Evolutionary conservation across 2,888 invertebrate genomes (phyloP), one percentile per base, ranked within the genome.

Genomic region (Drosophila meridionalis): DNA sequence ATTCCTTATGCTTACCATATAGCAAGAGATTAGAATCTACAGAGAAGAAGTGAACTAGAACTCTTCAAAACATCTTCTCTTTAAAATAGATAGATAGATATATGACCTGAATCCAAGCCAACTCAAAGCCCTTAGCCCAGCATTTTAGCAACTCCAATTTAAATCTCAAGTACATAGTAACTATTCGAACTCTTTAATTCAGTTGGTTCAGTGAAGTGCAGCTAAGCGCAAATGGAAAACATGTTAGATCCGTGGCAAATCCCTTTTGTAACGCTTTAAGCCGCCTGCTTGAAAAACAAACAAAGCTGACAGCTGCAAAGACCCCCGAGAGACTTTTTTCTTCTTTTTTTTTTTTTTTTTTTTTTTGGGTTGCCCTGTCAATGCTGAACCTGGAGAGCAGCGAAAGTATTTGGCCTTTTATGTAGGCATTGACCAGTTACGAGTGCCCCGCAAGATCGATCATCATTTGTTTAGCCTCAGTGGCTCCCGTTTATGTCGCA

Each of bases 211-310:
- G 48, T 67, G 73, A 66, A 78, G 80, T 79, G 76, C 66, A 68
- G 80, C 68, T 78, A 71, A 79, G 78, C 80, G 67, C 66, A 76
- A 76, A 76, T 76, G 68, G 72, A 78, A 80, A 89, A 78, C 85
- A 85, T 74, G 82, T 69, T 84, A 72, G 82, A 86, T 87, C 85
- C 85, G 76, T 86, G 76, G 89, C 89, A 86, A 86, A 86, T 86
- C 87, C 85, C 85, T 89, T 86, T 86, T 67, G 89, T 76, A 89
- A 89, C 85, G 85, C 89, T 82, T 76, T 82, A 80, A 84, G 85
- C 87, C 78, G 64, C 57, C 86, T 82, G 86, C 83, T 70, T 83
- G 58, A 36, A 83, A 80, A 82, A 67, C 78, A 82, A 86, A 86
- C 78, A 89, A 88, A 83, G 85, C 86, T 71, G 73, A 86, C 86